A percentile compares a stretch with the other conserved stretches of the same genome.
These are phyloP conservation scores for Ernsta delagoae DNA, from an alignment of 2,888 invertebrate species.

Conservation along the genomic window DNA sequence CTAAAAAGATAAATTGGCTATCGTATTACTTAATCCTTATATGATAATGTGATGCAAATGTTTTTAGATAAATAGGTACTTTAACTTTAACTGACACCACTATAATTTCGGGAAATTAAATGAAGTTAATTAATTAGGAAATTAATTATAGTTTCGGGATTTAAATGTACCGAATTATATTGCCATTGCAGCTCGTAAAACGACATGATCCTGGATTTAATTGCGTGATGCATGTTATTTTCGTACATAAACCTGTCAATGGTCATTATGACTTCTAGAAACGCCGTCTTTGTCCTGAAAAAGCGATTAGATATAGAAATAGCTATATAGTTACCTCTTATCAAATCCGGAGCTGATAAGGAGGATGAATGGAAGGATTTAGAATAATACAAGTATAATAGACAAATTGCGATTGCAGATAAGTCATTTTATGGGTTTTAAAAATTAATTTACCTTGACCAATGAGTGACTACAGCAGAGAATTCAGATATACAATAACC, in stretches of 20 bases:
- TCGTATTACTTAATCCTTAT: no score
- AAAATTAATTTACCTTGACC: slow-evolving; percentile 61
- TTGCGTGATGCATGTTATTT: slow-evolving; percentile 74
- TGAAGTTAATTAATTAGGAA: no score
- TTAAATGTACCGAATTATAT: slow-evolving; percentile 81
- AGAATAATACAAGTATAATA: no score
- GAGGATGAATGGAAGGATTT: background rate
- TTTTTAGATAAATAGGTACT: no score
- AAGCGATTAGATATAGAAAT: no score
- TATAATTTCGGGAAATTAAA: no score
- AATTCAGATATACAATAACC: slow-evolving; percentile 82
- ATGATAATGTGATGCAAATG: no score
- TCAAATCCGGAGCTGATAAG: background rate
- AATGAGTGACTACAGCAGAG: slow-evolving; percentile 77
- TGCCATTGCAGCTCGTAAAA: slow-evolving; percentile 83
- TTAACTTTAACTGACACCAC: no score
- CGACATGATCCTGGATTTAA: slow-evolving; percentile 76
- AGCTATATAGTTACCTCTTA: background rate
- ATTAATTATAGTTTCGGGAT: no score
- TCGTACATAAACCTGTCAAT: slow-evolving; percentile 80
- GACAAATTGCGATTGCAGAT: no score
- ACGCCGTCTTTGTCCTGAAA: slow-evolving; percentile 74
- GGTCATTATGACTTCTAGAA: slow-evolving; percentile 76
- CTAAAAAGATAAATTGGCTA: no score
- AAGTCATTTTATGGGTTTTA: background rate